A percentile compares a stretch with the other conserved stretches of the same genome.
These are phyloP conservation scores for Archocentrus centrarchus DNA, from an alignment of 2,113 vertebrate species.

Conservation along the genomic window DNA sequence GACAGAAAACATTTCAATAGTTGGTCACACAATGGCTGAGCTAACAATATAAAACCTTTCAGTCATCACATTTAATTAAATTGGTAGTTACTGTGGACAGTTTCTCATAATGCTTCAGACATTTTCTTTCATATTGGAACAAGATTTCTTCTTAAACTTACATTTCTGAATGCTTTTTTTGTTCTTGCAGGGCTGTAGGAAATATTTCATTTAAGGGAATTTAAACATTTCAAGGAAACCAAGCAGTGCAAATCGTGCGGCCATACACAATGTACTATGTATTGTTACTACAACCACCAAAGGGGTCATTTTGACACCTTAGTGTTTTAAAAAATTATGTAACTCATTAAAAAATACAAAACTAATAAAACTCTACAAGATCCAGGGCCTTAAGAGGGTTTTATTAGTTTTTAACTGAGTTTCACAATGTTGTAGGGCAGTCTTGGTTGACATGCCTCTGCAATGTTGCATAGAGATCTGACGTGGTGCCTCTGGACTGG, in stretches of 20 bases:
- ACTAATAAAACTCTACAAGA: too few relatives aligned
- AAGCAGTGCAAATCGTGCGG: not conserved
- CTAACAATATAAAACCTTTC: conserved; percentile 11
- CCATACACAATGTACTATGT: not conserved
- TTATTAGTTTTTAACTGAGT: too few relatives aligned
- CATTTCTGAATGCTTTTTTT: not conserved
- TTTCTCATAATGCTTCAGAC: not conserved
- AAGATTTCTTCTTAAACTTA: not conserved
- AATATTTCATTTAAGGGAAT: not conserved
- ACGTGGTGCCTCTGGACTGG: too few relatives aligned
- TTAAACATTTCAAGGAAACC: not conserved
- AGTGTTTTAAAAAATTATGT: too few relatives aligned
- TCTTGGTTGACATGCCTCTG: too few relatives aligned
- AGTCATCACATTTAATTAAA: conserved; percentile 30
- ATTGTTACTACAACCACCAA: not conserved
- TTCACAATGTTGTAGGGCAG: too few relatives aligned
- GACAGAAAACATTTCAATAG: conserved; percentile 13
- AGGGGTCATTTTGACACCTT: too few relatives aligned
- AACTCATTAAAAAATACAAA: too few relatives aligned
- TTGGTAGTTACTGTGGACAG: not conserved
- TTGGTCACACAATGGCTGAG: not conserved
- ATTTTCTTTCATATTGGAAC: not conserved
- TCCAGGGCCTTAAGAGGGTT: too few relatives aligned
- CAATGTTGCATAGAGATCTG: too few relatives aligned
- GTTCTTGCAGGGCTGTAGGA: not conserved